Base-by-base conservation (phyloP, 2,888 invertebrate species). In the Homarus gammarus region DNA sequence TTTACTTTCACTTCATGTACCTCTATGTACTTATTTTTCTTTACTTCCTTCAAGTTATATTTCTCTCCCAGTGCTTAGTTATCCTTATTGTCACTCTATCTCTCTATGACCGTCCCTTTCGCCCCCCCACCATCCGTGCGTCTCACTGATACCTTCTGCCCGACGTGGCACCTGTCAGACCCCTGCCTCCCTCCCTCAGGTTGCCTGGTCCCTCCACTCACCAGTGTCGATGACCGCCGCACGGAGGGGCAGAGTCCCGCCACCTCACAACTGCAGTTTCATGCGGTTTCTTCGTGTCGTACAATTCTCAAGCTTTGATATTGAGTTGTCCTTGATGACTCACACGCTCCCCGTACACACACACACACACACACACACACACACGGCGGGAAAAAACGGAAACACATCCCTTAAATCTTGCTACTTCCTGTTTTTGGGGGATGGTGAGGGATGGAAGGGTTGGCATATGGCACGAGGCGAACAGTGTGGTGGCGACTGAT, bases 331-430 rank as follows among this genome's bases (percentile, higher is more conserved):
- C 56, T 56, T 56, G 49, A 15, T 49, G 49, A 49, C 49, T 49
- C 49, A 49, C 8, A 15, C 49, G 15, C 15, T 15, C 0, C 2
- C 27, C 22, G 18, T 18, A 56, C 56, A 56, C 56, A 56, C 56
- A 56, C 56, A 56, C 56, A 56, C 56, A 56, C 56, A 56, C 56
- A 56, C 56, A 56, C 22, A 68, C 6, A 68, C 68, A 68, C 68
- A 68, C 68, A 68, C 68, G 68, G 27, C 8, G 15, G 10, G 49
- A 15, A 8, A 49, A 12, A 8, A 12, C 49, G 1, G 0, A 49
- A 8, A 12, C 10, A 49, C 15, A 49, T 49, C 0, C 49, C 49
- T 15, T 49, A 8, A 1, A 1, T 49, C 8, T 49, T 12, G 10
- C 0, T 8, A 49, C 49, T 15, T 12, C 49, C 15, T 49, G 49